Percentiles rank a stretch among this genome's conserved stretches.
phyloP scores from a whole-genome alignment of 2,888 invertebrate genomes.

The Cataglyphis rosenhaueri region DNA sequence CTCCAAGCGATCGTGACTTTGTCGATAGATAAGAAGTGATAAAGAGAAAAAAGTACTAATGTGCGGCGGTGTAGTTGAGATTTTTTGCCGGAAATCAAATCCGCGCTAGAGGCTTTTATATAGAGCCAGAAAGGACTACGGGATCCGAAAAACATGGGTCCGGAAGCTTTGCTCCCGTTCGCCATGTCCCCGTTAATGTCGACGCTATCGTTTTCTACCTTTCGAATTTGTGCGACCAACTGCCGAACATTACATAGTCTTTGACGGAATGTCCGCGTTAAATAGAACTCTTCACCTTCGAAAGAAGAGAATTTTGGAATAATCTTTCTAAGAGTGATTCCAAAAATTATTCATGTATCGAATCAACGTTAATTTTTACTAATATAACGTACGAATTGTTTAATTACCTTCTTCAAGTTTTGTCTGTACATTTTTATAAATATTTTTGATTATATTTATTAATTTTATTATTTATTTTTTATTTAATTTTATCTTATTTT shows the following conservation, averaged over 20 bases:
- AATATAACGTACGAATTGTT: background rate
- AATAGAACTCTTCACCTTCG: conserved; percentile 50
- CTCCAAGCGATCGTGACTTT: conserved; percentile 15
- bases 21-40: conserved; percentile 41
- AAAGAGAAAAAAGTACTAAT: conserved; percentile 14
- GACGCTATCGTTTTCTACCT: conserved; percentile 68
- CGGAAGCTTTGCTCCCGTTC: conserved; percentile 12
- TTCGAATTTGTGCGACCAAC: conserved; percentile 69
- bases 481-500: background rate
- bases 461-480: background rate
- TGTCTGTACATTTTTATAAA: background rate
- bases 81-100: background rate
- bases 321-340: conserved; percentile 9
- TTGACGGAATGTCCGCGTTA: conserved; percentile 57
- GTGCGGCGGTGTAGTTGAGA: conserved; percentile 15
- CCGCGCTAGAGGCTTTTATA: background rate
- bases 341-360: background rate
- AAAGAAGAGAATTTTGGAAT: conserved; percentile 26
- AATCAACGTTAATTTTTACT: background rate
- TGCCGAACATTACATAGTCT: conserved; percentile 69
- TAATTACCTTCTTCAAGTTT: background rate
- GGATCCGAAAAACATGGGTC: background rate
- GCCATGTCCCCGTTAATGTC: conserved; percentile 24
- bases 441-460: background rate
- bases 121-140: background rate